Percentiles rank a stretch among this genome's conserved stretches.
Evolutionary conservation across 2,113 vertebrate species (phyloP).

Genomic region (Albula glossodonta): DNA sequence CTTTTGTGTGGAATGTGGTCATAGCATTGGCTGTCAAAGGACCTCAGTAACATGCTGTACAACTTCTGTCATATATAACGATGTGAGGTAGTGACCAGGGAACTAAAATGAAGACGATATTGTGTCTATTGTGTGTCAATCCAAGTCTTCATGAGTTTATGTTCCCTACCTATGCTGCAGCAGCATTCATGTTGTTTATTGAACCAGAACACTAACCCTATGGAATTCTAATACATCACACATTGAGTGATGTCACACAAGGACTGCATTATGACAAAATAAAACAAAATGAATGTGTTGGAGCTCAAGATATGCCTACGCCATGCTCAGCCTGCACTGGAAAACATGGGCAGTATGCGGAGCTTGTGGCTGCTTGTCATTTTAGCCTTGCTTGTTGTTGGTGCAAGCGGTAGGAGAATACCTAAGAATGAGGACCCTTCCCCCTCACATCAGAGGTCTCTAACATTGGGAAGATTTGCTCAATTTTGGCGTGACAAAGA

Average conservation of each 20-base stretch:
- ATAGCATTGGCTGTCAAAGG: not conserved
- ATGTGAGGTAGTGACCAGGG: no score
- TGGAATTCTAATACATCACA: not conserved
- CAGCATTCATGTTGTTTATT: not conserved
- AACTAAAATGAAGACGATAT: no score
- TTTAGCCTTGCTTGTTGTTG: constrained; percentile 1
- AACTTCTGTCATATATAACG: no score
- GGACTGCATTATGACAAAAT: not conserved
- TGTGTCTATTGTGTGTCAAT: no score
- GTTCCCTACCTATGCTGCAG: not conserved
- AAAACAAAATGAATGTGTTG: not conserved
- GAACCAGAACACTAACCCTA: not conserved
- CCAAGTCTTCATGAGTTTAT: no score
- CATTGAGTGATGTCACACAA: not conserved
- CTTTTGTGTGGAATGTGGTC: not conserved
- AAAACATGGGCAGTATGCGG: not conserved
- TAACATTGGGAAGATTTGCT: not conserved
- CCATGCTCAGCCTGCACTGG: not conserved
- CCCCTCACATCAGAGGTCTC: not conserved
- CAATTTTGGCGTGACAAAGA: not conserved
- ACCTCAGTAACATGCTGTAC: no score
- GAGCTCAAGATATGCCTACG: not conserved
- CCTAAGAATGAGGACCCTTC: not conserved
- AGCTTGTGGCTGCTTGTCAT: not conserved
- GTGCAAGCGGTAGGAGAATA: not conserved